Base-by-base conservation (phyloP, 2,797 vertebrate species). In the Protonibea diacanthus region DNA sequence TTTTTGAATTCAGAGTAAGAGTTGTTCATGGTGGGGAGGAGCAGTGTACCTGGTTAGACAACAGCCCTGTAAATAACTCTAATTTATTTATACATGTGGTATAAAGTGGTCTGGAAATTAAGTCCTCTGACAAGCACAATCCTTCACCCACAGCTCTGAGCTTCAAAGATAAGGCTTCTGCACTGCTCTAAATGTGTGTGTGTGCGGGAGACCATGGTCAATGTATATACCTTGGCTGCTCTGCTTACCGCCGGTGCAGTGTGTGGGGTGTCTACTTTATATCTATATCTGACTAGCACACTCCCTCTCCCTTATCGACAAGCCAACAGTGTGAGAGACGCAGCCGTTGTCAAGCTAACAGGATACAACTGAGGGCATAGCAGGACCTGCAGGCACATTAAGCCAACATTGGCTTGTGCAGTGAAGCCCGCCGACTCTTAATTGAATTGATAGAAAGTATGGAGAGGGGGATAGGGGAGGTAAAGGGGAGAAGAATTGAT, bases 391-490 rank as follows among this genome's bases (percentile, higher is more conserved):
- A 69, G 77, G 85, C 83, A 82, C 89, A 89, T 86, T 84, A 88
- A 84, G 66, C 73, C 82, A 88, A 90, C 91, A 91, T 92, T 90
- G 88, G 86, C 84, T 89, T 90, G 91, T 84, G 91, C 91, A 92
- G 77, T 29, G 86, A 90, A 88, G 91, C 90, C 86, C 79, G n/a
- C 71, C 21, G 69, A 90, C 82, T 87, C 86, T 89, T 90, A 94
- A 93, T 92, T 92, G 83, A 88, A 88, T 76, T 90, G 87, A 92
- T 86, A 87, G 84, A 88, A 77, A 91, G 86, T 82, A 81, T 65
- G 64, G 79, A 73, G 71, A 69, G 80, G 78, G 78, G 72, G 62
- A 44, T 73, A 70, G 72, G 29, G 61, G 66, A 77, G 42, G 75
- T 53, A 3, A 38, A 33, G 71, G 42, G 45, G 55, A 58, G 72